A percentile compares a stretch with the other conserved stretches of the same genome.
Evolutionary conservation across 2,888 invertebrate species (phyloP).

Genomic region (Phania funesta): DNA sequence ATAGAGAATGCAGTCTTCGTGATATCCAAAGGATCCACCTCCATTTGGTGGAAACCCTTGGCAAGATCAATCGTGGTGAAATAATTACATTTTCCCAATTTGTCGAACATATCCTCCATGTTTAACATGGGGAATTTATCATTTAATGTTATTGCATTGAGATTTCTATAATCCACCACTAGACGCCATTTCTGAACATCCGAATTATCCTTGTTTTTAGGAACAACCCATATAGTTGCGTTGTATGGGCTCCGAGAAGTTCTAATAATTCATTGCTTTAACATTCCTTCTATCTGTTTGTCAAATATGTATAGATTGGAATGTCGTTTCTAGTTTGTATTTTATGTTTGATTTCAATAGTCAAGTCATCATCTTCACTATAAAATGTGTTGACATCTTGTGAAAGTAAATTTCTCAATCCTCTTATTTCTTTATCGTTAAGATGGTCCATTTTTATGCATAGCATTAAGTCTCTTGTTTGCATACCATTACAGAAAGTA

Average conservation of each 20-base stretch:
- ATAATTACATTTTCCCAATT: slow-evolving; percentile 5
- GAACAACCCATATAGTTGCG: no score
- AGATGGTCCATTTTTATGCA: slow-evolving; percentile 2
- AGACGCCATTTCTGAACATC: no score
- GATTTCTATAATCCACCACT: no score
- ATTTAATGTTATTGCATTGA: no score
- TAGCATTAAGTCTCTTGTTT: not conserved
- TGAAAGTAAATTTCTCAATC: not conserved
- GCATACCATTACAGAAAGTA: not conserved
- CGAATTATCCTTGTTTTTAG: slow-evolving; percentile 44
- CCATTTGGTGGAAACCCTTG: slow-evolving; percentile 66
- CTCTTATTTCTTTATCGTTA: slow-evolving; percentile 18
- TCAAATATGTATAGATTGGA: slow-evolving; percentile 29
- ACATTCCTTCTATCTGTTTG: no score
- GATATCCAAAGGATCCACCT: slow-evolving; percentile 1
- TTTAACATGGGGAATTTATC: no score
- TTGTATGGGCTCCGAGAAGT: no score
- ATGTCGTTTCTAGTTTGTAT: slow-evolving; percentile 13
- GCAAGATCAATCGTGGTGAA: slow-evolving; percentile 60
- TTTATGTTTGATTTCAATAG: slow-evolving; percentile 30
- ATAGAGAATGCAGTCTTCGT: no score
- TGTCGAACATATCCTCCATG: no score
- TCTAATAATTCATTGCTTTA: no score
- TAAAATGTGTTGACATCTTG: slow-evolving; percentile 32
- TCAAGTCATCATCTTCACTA: slow-evolving; percentile 7